A percentile compares a stretch with the other conserved stretches of the same genome.
Conservation (phyloP, 1,140 invertebrate species). For the Agrypnia vestita region DNA sequence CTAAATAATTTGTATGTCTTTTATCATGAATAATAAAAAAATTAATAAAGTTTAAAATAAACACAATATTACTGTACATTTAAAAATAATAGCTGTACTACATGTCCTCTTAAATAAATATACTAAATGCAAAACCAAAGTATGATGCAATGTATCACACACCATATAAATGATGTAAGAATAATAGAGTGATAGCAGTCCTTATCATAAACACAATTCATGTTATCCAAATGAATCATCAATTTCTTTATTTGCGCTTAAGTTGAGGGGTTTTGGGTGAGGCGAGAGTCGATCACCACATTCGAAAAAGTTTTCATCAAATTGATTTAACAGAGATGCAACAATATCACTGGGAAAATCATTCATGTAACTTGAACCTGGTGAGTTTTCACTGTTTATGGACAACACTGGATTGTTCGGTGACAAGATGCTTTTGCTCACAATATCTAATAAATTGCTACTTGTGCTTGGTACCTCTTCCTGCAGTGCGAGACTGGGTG, state of each 20-base stretch:
- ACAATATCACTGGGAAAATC: conserved; percentile 21
- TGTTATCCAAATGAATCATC: conserved; percentile 11
- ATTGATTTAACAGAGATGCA: conserved; percentile 4
- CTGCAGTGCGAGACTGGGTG: neutral
- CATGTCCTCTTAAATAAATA: too few relatives aligned
- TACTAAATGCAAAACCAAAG: neutral
- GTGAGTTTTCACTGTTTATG: conserved; percentile 30
- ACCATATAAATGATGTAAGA: neutral
- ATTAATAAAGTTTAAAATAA: too few relatives aligned
- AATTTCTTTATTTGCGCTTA: conserved; percentile 30
- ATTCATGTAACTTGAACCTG: conserved; percentile 4
- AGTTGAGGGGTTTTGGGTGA: conserved; percentile 18
- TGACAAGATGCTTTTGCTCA: conserved; percentile 44
- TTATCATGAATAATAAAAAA: too few relatives aligned
- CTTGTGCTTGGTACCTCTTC: conserved; percentile 3
- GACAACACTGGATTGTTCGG: conserved; percentile 48
- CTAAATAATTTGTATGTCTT: too few relatives aligned
- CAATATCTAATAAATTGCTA: conserved; percentile 46
- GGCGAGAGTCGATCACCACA: neutral
- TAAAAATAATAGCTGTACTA: too few relatives aligned
- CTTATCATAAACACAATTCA: conserved; percentile 11
- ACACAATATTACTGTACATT: too few relatives aligned
- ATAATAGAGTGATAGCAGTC: neutral
- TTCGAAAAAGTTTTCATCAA: conserved; percentile 23
- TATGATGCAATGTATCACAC: neutral